phyloP scores from a whole-genome alignment of 2,888 invertebrate species.

The Drosophila helvetica region DNA sequence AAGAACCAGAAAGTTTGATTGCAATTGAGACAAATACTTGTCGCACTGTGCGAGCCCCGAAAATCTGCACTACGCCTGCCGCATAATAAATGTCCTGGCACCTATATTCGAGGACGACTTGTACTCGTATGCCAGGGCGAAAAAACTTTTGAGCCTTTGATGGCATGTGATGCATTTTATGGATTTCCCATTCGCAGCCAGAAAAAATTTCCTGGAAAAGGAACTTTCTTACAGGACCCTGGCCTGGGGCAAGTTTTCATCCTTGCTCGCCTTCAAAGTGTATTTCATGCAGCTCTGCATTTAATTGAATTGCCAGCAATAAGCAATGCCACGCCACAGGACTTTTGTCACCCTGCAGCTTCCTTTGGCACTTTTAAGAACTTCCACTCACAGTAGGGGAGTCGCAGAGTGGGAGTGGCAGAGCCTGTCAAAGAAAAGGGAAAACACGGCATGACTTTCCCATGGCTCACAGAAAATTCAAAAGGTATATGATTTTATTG shows the following conservation, averaged over 20 bases:
- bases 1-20: conserved; percentile 73
- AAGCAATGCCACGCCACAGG: conserved; percentile 40
- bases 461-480: conserved; percentile 1
- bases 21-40: conserved; percentile 66
- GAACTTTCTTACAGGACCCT: no score
- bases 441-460: conserved; percentile 2
- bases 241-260: conserved; percentile 1
- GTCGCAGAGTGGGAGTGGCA: no score
- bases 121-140: neutral
- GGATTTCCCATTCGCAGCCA: conserved; percentile 53
- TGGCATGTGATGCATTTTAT: conserved; percentile 71
- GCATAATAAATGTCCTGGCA: conserved; percentile 69
- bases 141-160: conserved; percentile 70
- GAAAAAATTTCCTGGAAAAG: neutral
- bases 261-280: conserved; percentile 47
- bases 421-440: conserved; percentile 13
- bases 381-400: conserved; percentile 24
- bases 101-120: conserved; percentile 44
- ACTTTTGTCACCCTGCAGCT: conserved; percentile 20
- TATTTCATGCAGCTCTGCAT: conserved; percentile 76
- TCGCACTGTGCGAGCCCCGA: neutral
- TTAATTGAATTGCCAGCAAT: conserved; percentile 70
- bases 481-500: conserved; percentile 27
- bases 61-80: conserved; percentile 45
- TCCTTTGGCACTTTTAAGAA: conserved; percentile 29